Conservation (phyloP, 1,140 invertebrate species). For the Tribolium madens region DNA sequence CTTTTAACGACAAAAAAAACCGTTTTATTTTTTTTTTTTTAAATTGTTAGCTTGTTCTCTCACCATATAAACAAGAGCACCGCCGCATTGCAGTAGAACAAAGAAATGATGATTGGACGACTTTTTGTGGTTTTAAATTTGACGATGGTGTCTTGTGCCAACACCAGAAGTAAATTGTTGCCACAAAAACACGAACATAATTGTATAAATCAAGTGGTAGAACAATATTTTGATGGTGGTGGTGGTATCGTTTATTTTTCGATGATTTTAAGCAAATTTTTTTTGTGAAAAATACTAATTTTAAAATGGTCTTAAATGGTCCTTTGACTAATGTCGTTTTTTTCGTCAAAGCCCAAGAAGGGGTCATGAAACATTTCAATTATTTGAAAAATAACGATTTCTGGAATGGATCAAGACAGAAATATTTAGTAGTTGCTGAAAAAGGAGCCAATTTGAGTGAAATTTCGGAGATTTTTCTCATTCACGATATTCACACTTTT, state of each 20-base stretch:
- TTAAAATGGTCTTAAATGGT: background rate
- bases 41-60: background rate
- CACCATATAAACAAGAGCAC: background rate
- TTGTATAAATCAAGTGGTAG: background rate
- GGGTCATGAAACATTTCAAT: background rate
- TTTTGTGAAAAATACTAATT: background rate
- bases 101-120: slow-evolving; percentile 1
- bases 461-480: slow-evolving; percentile 20
- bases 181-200: background rate
- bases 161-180: background rate
- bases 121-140: slow-evolving; percentile 4
- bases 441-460: background rate
- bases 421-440: slow-evolving; percentile 1
- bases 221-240: background rate
- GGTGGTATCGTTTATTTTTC: slow-evolving; percentile 1
- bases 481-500: background rate
- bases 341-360: background rate
- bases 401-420: slow-evolving; percentile 31
- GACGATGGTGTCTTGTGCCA: background rate
- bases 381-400: slow-evolving; percentile 6
- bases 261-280: background rate
- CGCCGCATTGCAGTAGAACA: slow-evolving; percentile 18
- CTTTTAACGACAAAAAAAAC: slow-evolving; percentile 1
- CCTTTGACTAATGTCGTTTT: background rate
- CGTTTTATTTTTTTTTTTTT: background rate